Conservation (phyloP, 2,888 invertebrate species). For the Dyspetes luteomarginatus region DNA sequence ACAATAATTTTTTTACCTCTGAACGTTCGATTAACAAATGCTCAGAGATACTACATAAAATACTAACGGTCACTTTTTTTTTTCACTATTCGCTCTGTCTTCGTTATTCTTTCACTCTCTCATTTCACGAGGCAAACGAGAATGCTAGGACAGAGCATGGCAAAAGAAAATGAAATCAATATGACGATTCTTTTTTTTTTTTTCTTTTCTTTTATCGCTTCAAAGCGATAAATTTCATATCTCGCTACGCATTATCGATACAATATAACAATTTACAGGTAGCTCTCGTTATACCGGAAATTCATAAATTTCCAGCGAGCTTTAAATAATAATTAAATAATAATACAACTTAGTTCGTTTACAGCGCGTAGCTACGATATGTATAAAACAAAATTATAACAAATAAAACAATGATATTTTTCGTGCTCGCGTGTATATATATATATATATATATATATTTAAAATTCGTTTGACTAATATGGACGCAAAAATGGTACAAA, state of each 20-base stretch:
- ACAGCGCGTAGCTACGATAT: slow-evolving; percentile 51
- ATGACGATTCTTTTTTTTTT: neutral
- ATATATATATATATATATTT: too few relatives aligned
- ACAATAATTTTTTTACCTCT: slow-evolving; percentile 29
- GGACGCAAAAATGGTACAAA: slow-evolving; percentile 80
- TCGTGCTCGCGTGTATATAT: slow-evolving; percentile 71
- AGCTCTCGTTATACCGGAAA: slow-evolving; percentile 23
- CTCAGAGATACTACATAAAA: slow-evolving; percentile 35
- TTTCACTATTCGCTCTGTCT: neutral
- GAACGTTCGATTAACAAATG: slow-evolving; percentile 31
- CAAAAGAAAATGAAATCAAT: slow-evolving; percentile 26
- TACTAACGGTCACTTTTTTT: slow-evolving; percentile 11
- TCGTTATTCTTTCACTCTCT: neutral
- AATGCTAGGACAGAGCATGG: neutral
- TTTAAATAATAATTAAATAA: slow-evolving; percentile 55
- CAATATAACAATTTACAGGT: slow-evolving; percentile 62
- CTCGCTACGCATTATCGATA: slow-evolving; percentile 57
- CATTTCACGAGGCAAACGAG: neutral
- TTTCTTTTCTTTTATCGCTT: slow-evolving; percentile 13
- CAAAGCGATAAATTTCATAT: slow-evolving; percentile 35
- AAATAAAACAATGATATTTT: slow-evolving; percentile 66
- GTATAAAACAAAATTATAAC: slow-evolving; percentile 26
- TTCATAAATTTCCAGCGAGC: slow-evolving; percentile 15
- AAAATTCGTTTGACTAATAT: slow-evolving; percentile 78
- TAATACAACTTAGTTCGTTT: slow-evolving; percentile 37